Conservation (phyloP, 2,113 vertebrate species). For the Odontophorus gujanensis region DNA sequence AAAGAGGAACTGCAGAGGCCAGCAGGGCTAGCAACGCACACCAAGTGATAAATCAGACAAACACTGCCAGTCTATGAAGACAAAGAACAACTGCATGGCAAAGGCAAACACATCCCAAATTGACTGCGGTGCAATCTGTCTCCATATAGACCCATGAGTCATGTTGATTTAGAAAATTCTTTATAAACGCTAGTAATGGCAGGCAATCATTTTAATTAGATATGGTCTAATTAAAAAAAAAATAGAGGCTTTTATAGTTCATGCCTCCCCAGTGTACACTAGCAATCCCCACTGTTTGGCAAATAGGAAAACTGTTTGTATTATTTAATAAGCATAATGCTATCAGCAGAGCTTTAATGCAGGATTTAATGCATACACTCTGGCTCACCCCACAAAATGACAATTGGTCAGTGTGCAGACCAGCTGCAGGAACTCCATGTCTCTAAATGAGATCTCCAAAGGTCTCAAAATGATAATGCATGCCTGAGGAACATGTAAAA, state of each 20-base stretch:
- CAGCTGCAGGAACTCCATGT: neutral
- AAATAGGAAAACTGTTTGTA: slow-evolving; percentile 29
- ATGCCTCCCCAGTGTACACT: slow-evolving; percentile 10
- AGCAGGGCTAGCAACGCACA: neutral
- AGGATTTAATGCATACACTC: neutral
- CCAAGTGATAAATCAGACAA: neutral
- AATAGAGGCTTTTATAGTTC: slow-evolving; percentile 47
- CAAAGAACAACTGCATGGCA: slow-evolving; percentile 14
- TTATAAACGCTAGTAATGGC: slow-evolving; percentile 29
- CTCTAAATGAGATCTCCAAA: neutral
- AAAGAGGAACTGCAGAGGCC: neutral
- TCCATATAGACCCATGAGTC: slow-evolving; percentile 23
- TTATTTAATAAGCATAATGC: slow-evolving; percentile 48
- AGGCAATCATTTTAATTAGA: slow-evolving; percentile 64
- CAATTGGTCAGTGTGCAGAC: neutral
- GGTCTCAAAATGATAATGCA: neutral
- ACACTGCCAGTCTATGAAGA: neutral
- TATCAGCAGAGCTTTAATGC: neutral
- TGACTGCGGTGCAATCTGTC: neutral
- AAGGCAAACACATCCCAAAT: slow-evolving; percentile 20
- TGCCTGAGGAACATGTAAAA: neutral
- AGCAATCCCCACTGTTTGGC: slow-evolving; percentile 45
- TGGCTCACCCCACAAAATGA: neutral
- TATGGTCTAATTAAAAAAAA: slow-evolving; percentile 61
- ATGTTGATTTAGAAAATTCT: slow-evolving; percentile 45